These are phyloP conservation scores for Syngnathus floridae DNA, from an alignment of 2,113 vertebrate species.

Conservation along the genomic window DNA sequence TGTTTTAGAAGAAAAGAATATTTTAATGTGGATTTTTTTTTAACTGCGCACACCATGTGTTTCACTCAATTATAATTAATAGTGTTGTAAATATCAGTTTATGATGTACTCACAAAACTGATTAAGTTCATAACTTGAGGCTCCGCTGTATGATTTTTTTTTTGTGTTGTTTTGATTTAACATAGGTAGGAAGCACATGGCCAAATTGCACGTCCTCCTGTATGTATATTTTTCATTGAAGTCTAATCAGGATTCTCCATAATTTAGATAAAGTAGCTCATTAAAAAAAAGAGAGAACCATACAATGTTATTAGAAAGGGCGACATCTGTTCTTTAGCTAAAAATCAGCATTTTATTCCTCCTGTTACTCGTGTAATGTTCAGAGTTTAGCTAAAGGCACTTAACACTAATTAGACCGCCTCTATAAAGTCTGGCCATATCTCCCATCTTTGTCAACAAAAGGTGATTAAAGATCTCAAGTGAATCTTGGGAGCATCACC, in stretches of 20 bases:
- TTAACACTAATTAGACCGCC: conserved; percentile 11
- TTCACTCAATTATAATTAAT: too few relatives aligned
- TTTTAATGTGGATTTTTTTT: too few relatives aligned
- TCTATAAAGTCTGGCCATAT: neutral
- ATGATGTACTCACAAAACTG: too few relatives aligned
- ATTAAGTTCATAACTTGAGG: too few relatives aligned
- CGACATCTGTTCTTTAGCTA: neutral
- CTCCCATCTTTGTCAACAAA: conserved; percentile 8
- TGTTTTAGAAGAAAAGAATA: too few relatives aligned
- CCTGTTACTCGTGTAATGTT: conserved; percentile 6
- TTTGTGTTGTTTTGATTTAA: too few relatives aligned
- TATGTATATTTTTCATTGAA: too few relatives aligned
- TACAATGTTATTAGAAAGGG: neutral
- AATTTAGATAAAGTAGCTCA: neutral
- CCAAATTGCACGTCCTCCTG: too few relatives aligned
- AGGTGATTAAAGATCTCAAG: conserved; percentile 12
- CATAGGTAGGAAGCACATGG: too few relatives aligned
- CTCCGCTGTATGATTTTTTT: too few relatives aligned
- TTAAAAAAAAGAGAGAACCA: neutral
- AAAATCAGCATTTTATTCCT: conserved; percentile 4
- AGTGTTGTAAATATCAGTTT: too few relatives aligned
- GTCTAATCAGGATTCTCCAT: neutral
- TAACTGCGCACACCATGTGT: too few relatives aligned
- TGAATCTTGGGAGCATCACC: conserved; percentile 1
- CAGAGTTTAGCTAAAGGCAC: neutral